Conservation (phyloP, 2,888 invertebrate species). For the Bellardia pandia region DNA sequence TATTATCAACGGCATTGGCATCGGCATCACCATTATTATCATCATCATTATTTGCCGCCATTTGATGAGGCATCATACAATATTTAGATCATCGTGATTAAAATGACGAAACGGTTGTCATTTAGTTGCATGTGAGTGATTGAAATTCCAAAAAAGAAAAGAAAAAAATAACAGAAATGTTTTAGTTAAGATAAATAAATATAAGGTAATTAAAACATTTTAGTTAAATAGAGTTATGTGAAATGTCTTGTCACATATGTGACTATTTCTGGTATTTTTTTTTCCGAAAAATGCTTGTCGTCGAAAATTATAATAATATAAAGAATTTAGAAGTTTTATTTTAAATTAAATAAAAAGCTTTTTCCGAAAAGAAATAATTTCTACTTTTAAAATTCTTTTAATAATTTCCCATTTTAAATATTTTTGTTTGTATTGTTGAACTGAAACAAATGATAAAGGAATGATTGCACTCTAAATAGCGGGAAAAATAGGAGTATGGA, state of each 20-base stretch:
- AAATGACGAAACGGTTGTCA: slow-evolving; percentile 61
- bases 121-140: slow-evolving; percentile 23
- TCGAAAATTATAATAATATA: too few species aligned
- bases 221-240: too few species aligned
- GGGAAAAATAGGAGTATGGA: too few species aligned
- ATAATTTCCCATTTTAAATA: slow-evolving; percentile 69
- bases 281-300: too few species aligned
- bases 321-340: too few species aligned
- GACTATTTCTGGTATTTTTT: too few species aligned
- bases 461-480: too few species aligned
- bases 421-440: slow-evolving; percentile 36
- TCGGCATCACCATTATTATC: slow-evolving; percentile 24
- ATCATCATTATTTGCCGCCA: slow-evolving; percentile 52
- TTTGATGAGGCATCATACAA: slow-evolving; percentile 33
- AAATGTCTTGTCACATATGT: too few species aligned
- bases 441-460: slow-evolving; percentile 58
- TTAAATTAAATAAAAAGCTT: too few species aligned
- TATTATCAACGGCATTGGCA: slow-evolving; percentile 34
- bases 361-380: too few species aligned
- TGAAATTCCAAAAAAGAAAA: slow-evolving; percentile 46
- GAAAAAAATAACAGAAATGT: slow-evolving; percentile 4
- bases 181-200: slow-evolving; percentile 1
- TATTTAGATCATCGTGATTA: slow-evolving; percentile 51
- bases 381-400: slow-evolving; percentile 39
- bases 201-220: too few species aligned